These are phyloP conservation scores for Notarius lentiginosus DNA, from an alignment of 2,113 vertebrate genomes.

Conservation along the genomic window DNA sequence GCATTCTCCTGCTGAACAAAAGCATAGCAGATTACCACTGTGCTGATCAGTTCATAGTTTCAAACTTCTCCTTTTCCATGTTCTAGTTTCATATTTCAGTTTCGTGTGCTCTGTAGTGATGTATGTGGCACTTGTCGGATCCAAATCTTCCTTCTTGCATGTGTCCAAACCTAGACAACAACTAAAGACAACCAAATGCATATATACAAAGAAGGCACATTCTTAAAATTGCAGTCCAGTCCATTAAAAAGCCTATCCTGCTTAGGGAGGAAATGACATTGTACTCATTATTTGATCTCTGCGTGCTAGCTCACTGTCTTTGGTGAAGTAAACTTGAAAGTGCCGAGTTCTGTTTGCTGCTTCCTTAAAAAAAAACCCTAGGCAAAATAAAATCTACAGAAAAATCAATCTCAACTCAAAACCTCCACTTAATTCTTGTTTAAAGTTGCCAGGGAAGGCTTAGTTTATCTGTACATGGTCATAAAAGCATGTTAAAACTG, in stretches of 20 bases:
- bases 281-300: conserved; percentile 56
- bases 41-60: conserved; percentile 81
- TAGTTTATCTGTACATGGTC: conserved; percentile 81
- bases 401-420: conserved; percentile 68
- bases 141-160: conserved; percentile 89
- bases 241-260: conserved; percentile 85
- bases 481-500: conserved; percentile 75
- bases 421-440: conserved; percentile 73
- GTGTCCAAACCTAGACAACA: conserved; percentile 84
- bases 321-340: conserved; percentile 95
- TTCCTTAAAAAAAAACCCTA: conserved; percentile 77
- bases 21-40: conserved; percentile 60
- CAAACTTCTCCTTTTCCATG: conserved; percentile 66
- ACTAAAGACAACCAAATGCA: conserved; percentile 81
- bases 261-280: conserved; percentile 80
- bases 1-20: conserved; percentile 69
- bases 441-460: conserved; percentile 76
- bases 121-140: conserved; percentile 91
- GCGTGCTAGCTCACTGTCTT: conserved; percentile 91
- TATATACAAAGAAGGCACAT: conserved; percentile 98
- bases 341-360: conserved; percentile 88
- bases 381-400: conserved; percentile 74
- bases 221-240: conserved; percentile 89
- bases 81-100: conserved; percentile 71
- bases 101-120: conserved; percentile 81